phyloP scores from a whole-genome alignment of 2,888 invertebrate species.

The Zygogramma bicolorata region DNA sequence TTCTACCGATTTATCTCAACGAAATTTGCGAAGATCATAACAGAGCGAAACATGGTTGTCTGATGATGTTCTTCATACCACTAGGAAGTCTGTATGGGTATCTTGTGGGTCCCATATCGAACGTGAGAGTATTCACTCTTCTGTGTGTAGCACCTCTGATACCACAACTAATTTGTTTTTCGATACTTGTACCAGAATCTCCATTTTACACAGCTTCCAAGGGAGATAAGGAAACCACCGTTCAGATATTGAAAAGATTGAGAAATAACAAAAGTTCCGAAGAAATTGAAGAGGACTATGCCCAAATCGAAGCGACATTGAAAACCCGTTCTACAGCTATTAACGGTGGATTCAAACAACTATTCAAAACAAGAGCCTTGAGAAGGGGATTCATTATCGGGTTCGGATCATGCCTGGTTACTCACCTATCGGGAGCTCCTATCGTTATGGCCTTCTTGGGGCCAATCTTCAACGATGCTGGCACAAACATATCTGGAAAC shows the following conservation, averaged over 20 bases:
- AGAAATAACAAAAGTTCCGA: background rate
- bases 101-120: conserved; percentile 24
- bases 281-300: background rate
- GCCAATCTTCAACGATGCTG: conserved; percentile 19
- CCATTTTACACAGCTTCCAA: conserved; percentile 35
- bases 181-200: conserved; percentile 34
- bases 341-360: background rate
- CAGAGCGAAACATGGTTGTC: conserved; percentile 77
- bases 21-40: conserved; percentile 50
- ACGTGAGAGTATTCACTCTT: conserved; percentile 23
- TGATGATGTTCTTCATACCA: conserved; percentile 27
- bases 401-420: background rate
- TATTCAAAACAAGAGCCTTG: background rate
- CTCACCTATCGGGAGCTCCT: background rate
- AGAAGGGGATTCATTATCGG: background rate
- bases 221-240: background rate
- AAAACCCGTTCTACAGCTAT: conserved; percentile 67
- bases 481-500: conserved; percentile 13
- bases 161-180: conserved; percentile 24
- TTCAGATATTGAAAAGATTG: background rate
- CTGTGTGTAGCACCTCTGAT: conserved; percentile 28
- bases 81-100: conserved; percentile 34
- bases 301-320: conserved; percentile 66
- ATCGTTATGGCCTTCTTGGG: background rate
- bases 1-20: conserved; percentile 85